These are phyloP conservation scores for Drosophila cognata DNA, from an alignment of 2,888 invertebrate genomes.

Conservation along the genomic window DNA sequence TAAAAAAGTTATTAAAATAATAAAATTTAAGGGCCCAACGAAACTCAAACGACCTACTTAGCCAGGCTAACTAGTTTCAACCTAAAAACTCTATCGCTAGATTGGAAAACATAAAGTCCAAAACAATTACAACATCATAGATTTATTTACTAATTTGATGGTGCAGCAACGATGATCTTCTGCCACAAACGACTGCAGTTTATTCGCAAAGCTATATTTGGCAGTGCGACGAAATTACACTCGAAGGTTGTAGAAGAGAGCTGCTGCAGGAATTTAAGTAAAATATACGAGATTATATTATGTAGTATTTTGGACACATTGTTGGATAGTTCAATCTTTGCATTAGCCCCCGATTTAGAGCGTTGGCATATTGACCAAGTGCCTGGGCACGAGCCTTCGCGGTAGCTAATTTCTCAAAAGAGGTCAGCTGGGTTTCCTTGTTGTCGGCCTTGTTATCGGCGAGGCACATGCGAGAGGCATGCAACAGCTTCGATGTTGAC, in stretches of 20 bases:
- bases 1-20: neutral
- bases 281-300: neutral
- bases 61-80: conserved; percentile 5
- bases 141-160: conserved; percentile 5
- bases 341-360: conserved; percentile 7
- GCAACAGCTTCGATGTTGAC: neutral
- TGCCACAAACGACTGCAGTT: conserved; percentile 20
- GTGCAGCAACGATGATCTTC: neutral
- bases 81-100: neutral
- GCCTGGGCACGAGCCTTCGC: conserved; percentile 8
- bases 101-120: neutral
- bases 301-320: conserved; percentile 4
- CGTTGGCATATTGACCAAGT: conserved; percentile 19
- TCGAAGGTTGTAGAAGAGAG: conserved; percentile 10
- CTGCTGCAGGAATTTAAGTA: conserved; percentile 1
- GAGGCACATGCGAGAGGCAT: conserved; percentile 2
- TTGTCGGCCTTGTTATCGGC: neutral
- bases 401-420: neutral
- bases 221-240: conserved; percentile 10
- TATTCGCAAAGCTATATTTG: neutral
- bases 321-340: conserved; percentile 1
- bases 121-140: neutral
- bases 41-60: neutral
- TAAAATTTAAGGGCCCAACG: neutral
- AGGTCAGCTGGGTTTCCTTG: neutral